These are phyloP conservation scores for Otolemur garnettii DNA, from an alignment of 2,113 vertebrate species.

Conservation along the genomic window DNA sequence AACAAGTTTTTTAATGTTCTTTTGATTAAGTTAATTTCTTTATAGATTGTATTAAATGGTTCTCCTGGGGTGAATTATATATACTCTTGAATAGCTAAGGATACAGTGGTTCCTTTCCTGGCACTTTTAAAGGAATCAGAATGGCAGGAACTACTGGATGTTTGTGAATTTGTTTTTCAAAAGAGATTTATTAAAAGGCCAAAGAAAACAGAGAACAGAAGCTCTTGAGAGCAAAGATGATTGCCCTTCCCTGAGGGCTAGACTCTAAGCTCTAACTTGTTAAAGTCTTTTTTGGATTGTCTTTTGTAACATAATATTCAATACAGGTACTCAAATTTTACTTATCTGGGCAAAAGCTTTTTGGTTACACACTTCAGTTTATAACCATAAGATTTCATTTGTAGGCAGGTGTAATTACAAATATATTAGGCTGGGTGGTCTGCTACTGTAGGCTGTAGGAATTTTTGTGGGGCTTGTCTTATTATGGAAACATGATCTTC, in stretches of 20 bases:
- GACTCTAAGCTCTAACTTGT: neutral
- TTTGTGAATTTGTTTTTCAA: neutral
- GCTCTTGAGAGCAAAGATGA: conserved; percentile 40
- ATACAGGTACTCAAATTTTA: conserved; percentile 74
- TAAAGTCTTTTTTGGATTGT: neutral
- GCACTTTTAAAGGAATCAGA: neutral
- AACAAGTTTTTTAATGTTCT: neutral
- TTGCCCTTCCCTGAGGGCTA: conserved; percentile 45
- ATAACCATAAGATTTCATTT: conserved; percentile 59
- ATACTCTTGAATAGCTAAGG: neutral
- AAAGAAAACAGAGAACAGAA: conserved; percentile 59
- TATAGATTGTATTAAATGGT: neutral
- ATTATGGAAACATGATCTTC: neutral
- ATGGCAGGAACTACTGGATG: neutral
- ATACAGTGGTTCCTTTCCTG: neutral
- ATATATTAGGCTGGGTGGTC: conserved; percentile 59
- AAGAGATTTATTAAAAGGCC: neutral
- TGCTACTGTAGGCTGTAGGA: fast-evolving
- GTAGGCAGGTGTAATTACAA: conserved; percentile 71
- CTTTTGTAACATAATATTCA: conserved; percentile 60
- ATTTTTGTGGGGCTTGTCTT: conserved; percentile 4
- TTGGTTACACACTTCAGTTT: conserved; percentile 55
- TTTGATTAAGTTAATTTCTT: neutral
- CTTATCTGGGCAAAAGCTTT: conserved; percentile 66
- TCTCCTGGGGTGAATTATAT: neutral